Base-by-base conservation (phyloP, 2,888 invertebrate genomes). In the Ametastegia equiseti region DNA sequence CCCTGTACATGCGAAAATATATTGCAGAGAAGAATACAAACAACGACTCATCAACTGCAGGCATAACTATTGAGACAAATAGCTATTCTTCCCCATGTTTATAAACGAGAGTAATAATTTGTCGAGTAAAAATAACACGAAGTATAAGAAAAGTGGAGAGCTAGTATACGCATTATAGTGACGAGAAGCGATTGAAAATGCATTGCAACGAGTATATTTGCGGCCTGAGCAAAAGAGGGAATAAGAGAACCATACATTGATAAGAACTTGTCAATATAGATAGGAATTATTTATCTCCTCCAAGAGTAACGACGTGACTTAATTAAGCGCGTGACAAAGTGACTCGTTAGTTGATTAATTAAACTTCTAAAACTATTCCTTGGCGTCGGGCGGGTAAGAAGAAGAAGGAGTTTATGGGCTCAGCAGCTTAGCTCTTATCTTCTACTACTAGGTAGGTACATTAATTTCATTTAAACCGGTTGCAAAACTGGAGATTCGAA, bases 241-340 rank as follows among this genome's bases (percentile, higher is more conserved):
- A 39, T 36, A 27, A 19, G 15, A 71, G 47, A n/a, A n/a, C n/a
- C n/a, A n/a, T n/a, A 23, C 19, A 27, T 27, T 36, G 45, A 45
- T 71, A 45, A n/a, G 50, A n/a, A 13, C 39, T 69, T 19, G 42
- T 69, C 39, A 47, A 47, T 30, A 73, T 42, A 73, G 45, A 47
- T 73, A 54, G 2, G 23, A 19, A 54, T 54, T 50, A 75, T 75
- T 36, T 50, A 33, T 50, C 33, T 36, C 30, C 45, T 50, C 54
- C 11, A 36, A 33, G 47, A 13, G 50, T 33, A 54, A 75, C 54
- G 75, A 45, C 75, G 33, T 75, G 75, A 75, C 75, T 75, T 36
- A 54, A 75, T 75, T 75, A 75, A 75, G 30, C 33, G n/a, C 9
- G 50, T 54, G 73, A 75, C 73, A 75, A 75, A 75, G 33, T 75